Evolutionary conservation across 1,140 invertebrate genomes (phyloP), one percentile per base, ranked within the genome.

Genomic region (Zaprionus ghesquierei): DNA sequence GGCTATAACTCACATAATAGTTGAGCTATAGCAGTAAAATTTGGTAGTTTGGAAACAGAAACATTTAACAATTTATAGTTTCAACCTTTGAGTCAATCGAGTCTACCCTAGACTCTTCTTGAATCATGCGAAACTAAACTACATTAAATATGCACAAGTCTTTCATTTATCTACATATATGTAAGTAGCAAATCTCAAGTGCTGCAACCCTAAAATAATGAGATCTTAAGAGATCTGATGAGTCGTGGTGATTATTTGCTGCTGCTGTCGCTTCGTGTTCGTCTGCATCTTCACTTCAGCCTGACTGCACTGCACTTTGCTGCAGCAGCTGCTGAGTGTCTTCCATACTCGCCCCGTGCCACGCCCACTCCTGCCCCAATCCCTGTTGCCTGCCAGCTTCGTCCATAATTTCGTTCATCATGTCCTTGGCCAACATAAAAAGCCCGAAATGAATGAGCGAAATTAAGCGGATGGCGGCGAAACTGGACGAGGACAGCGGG

Each of bases 371-470:
- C 3, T 31, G n/a, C n/a, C n/a, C n/a, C n/a, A n/a, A n/a, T 23
- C 13, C 1, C 10, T 18, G 8, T 2, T 1, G 18, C 10, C 15
- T 2, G n/a, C 23, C 61, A 15, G 27, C 44, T 41, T 20, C 46
- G 50, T 35, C 41, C 50, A 69, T 73, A 73, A 73, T 73, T 69
- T 31, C 56, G 56, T 27, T 41, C 70, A 69, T 73, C 64, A 69
- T 73, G 70, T 69, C 70, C 70, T 73, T 69, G 70, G 70, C 56
- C 50, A 73, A 41, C 70, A 73, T 73, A 73, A 73, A 73, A 68
- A 23, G 64, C 38, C 49, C 53, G 25, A 74, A 74, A 74, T 69
- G 66, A 74, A 74, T 74, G 71, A 58, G 65, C 51, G 44, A 74
- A 74, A 74, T 74, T 74, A 74, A 74, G 71, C 66, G 71, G 54